Evolutionary conservation across 2,797 vertebrate genomes (phyloP), one percentile per base, ranked within the genome.

Genomic region (Cephalopachus bancanus): DNA sequence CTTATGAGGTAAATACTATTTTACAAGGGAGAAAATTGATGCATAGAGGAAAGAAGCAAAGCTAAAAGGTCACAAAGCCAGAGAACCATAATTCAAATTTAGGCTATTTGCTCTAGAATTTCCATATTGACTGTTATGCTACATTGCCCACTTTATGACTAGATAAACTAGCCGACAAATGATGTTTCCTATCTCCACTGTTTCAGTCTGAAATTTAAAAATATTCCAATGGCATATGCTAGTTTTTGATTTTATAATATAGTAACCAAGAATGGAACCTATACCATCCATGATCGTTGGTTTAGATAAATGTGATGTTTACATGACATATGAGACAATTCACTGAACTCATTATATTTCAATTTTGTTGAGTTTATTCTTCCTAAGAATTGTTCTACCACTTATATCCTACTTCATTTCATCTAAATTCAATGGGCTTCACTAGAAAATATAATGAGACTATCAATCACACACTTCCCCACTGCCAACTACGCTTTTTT

Each of bases 371-470:
- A 85, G 3, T 75, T 75, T 69, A 87, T 60, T 86, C 24, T 69
- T 90, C 60, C 62, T 89, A 85, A 65, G 37, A 1, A 91, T 76
- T 55, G 53, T 76, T 76, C 65, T 17, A 37, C 4, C 12, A 92
- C 3, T 72, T 62, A 83, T 26, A 80, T 59, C 7, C 28, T 30
- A 55, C 51, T 81, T 90, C 37, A 59, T 37, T 44, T 74, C 15
- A 67, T 28, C 4, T 91, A 76, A 4, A 84, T 59, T 87, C 81
- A 93, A n/a, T 74, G 64, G 59, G 19, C 10, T 92, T 74, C 11
- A 44, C 22, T 78, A 60, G 37, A 84, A 96, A 96, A 78, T 81
- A 91, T n/a, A 90, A 74, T 88, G 69, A 87, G 15, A 95, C 30
- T 90, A 19, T 91, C 19, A 5, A 30, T 89, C 83, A 65, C 17